Conservation (phyloP, 2,797 vertebrate species). For the Cyclura pinguis region DNA sequence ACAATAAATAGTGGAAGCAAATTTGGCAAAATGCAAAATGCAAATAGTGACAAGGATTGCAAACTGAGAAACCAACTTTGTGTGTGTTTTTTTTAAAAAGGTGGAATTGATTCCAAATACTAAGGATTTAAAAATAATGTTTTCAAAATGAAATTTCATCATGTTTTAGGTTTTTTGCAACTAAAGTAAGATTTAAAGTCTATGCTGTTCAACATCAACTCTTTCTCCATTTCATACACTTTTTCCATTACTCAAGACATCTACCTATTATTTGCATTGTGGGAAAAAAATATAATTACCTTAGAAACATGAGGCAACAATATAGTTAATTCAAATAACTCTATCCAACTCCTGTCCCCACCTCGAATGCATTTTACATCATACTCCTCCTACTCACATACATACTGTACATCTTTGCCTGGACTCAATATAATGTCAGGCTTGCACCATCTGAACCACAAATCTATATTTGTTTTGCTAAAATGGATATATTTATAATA, state of each 20-base stretch:
- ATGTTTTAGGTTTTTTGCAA: not conserved
- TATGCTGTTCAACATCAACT: not conserved
- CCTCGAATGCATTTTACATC: not conserved
- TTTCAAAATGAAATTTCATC: not conserved
- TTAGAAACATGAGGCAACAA: not conserved
- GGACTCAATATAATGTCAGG: not conserved
- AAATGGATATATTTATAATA: not conserved
- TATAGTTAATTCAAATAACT: not conserved
- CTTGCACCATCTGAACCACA: not conserved
- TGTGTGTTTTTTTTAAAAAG: not conserved
- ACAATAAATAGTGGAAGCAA: not conserved
- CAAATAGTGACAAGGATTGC: not conserved
- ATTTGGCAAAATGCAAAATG: not conserved
- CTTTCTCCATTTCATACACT: not conserved
- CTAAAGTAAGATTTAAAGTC: not conserved
- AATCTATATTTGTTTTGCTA: not conserved
- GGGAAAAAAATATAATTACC: not conserved
- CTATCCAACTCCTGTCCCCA: not conserved
- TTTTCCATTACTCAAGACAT: not conserved
- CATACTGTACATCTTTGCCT: not conserved
- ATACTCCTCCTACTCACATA: not conserved
- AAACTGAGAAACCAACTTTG: not conserved
- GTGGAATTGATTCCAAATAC: not conserved
- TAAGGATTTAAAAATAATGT: not conserved
- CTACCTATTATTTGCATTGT: not conserved